phyloP scores from a whole-genome alignment of 2,797 vertebrate genomes.

The Catharus ustulatus region DNA sequence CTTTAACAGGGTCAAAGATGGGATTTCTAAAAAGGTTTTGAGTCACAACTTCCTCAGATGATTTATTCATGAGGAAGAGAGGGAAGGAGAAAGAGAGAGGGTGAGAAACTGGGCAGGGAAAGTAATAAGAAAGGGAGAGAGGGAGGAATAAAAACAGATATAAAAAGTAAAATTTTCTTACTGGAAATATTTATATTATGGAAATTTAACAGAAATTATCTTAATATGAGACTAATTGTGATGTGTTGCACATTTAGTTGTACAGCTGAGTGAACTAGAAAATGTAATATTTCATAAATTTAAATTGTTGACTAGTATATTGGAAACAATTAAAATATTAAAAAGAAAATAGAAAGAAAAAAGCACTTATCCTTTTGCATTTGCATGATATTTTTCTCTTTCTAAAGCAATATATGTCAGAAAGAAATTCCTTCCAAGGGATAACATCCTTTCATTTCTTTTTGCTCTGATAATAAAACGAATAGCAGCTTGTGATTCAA shows the following conservation, averaged over 20 bases:
- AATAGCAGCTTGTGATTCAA: neutral
- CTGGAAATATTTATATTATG: neutral
- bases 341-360: neutral
- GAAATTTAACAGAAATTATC: neutral
- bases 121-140: neutral
- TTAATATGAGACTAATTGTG: neutral
- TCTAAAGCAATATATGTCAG: neutral
- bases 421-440: neutral
- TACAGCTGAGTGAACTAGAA: neutral
- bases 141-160: neutral
- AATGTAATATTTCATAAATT: neutral
- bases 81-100: neutral
- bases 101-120: neutral
- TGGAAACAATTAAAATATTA: neutral
- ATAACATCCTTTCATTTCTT: neutral
- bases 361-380: neutral
- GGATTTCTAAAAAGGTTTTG: neutral
- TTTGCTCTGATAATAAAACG: neutral
- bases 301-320: neutral
- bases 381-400: neutral
- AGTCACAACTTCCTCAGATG: neutral
- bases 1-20: neutral
- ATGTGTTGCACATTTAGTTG: neutral
- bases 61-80: neutral
- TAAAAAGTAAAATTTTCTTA: neutral